Evolutionary conservation across 2,888 invertebrate species (phyloP), one percentile per base, ranked within the genome.

Genomic region (Drosophila nr. fundita): DNA sequence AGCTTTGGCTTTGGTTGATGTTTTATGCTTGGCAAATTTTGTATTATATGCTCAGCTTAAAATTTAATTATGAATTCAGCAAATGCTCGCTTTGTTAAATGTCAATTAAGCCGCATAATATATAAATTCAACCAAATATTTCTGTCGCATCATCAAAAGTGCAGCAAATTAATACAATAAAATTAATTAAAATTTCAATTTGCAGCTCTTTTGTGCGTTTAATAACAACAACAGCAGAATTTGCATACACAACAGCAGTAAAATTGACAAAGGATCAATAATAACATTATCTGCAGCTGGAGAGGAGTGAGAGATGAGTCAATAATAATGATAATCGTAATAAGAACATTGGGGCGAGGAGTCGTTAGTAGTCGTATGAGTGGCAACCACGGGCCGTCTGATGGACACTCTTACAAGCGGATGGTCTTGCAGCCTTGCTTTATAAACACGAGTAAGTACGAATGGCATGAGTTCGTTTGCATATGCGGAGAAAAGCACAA

Each of bases 131-230:
- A 50, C 52, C 52, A 66, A 64, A 53, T 42, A 55, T 65, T 68
- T 82, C 52, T 50, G 59, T 76, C 55, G 58, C 78, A 87, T 83
- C 71, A 73, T 81, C 84, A 82, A 73, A 78, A 78, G 76, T 82
- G 52, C 64, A 60, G 30, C 45, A 78, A 70, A 73, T 74, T 71
- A 84, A 78, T 69, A 27, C 11, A 11, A 38, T 27, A 76, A 82
- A 74, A 70, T 70, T 78, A 73, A 71, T 78, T 67, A 71, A 74
- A 45, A 74, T 78, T 68, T 70, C 65, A 82, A 77, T 80, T 76
- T 76, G 53, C 49, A 59, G 64, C 42, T 49, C 68, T 71, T 76
- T 75, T 77, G 83, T 73, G 77, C 65, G 74, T 62, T 62, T 45
- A 49, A 38, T 57, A 53, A 27, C 50, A 13, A 42, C 59, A 57